Evolutionary conservation across 2,888 invertebrate genomes (phyloP), one percentile per base, ranked within the genome.

Genomic region (Bhutanitis thaidina): DNA sequence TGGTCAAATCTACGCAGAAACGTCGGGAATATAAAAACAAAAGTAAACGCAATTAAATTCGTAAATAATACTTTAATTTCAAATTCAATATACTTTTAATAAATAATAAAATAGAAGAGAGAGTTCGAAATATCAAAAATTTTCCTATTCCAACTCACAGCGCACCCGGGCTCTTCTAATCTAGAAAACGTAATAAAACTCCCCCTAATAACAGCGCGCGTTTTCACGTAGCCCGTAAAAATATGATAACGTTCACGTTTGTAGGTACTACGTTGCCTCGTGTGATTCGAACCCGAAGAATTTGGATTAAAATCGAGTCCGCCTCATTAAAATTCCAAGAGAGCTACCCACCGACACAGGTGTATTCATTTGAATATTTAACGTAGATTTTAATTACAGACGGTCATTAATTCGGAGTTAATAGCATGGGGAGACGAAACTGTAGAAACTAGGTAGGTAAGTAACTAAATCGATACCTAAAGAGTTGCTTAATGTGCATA

Each of bases 221-320:
- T 85, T 87, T 87, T 85, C 87, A 86, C 83, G 83, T 83, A 70
- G 68, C 66, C 78, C 81, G 77, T 88, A 87, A 89, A 87, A 88
- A 85, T 86, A 86, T 89, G 88, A 87, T 89, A 87, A 89, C 85
- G 76, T 76, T 76, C 83, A 84, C 84, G 85, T 80, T 78, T 67
- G 64, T 60, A 59, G 58, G 56, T 60, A 57, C 63, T 27, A n/a
- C 34, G 25, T 57, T 20, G 30, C 16, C 43, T 49, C 36, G 14
- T 43, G 30, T 12, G 41, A 41, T 45, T 51, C 62, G 60, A 59
- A 55, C 57, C 59, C 55, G 37, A 15, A 8, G 43, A 35, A 52
- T 47, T 47, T n/a, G 38, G 43, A 43, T 34, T 41, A 39, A 37
- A 47, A 25, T 52, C 27, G 34, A 43, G 29, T 45, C 44, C 38